These are phyloP conservation scores for Monarcha castaneiventris DNA, from an alignment of 2,113 vertebrate genomes.

Conservation along the genomic window DNA sequence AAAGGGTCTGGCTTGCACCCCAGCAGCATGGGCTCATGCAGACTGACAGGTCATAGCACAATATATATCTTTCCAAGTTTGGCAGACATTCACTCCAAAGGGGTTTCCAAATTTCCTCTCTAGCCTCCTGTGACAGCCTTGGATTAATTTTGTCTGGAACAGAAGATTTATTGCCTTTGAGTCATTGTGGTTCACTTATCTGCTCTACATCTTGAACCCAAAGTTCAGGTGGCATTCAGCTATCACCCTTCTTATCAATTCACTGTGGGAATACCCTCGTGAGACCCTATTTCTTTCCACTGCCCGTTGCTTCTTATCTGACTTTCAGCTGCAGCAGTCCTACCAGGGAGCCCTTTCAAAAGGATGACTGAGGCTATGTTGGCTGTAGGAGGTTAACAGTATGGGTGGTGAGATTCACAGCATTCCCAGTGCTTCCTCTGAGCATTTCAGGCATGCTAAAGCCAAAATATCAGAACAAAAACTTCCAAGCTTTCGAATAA, in stretches of 20 bases:
- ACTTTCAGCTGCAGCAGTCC: neutral
- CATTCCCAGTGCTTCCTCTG: neutral
- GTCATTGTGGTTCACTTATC: conserved; percentile 20
- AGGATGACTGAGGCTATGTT: neutral
- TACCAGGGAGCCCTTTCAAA: neutral
- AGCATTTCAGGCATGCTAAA: neutral
- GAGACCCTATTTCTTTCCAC: neutral
- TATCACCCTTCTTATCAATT: conserved; percentile 6
- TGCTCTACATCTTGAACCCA: conserved; percentile 13
- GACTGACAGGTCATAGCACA: neutral
- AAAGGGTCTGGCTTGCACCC: neutral
- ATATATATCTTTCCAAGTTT: neutral
- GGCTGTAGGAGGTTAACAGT: neutral
- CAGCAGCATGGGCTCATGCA: neutral
- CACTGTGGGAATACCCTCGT: neutral
- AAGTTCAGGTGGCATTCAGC: conserved; percentile 23
- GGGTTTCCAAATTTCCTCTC: conserved; percentile 50
- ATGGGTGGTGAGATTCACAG: neutral
- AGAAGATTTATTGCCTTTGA: conserved; percentile 26
- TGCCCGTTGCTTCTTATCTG: neutral
- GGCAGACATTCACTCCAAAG: conserved; percentile 3
- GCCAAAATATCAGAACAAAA: neutral
- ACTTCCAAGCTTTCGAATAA: neutral
- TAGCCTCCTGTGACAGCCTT: conserved; percentile 7
- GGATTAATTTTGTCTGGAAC: conserved; percentile 56